Conservation (phyloP, 2,797 vertebrate genomes). For the Pristis pectinata region DNA sequence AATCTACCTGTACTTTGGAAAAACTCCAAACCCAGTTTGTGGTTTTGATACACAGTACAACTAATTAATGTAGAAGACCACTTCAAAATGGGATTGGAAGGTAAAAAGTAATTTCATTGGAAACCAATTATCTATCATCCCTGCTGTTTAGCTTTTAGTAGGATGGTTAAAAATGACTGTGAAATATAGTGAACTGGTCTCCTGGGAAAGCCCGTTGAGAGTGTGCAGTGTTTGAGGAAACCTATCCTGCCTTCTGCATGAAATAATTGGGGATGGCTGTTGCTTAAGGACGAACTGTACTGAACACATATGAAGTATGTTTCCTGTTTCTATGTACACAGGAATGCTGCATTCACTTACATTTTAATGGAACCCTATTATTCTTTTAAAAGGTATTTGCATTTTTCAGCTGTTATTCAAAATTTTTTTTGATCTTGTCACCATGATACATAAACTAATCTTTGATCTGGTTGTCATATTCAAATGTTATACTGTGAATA, state of each 20-base stretch:
- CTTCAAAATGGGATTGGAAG: background rate
- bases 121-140: background rate
- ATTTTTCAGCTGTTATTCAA: constrained; percentile 37
- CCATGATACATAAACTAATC: background rate
- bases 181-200: background rate
- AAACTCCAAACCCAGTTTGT: background rate
- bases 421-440: constrained; percentile 41
- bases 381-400: background rate
- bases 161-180: background rate
- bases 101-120: background rate
- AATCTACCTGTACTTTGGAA: background rate
- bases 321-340: background rate
- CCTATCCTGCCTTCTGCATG: background rate
- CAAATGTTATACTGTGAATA: background rate
- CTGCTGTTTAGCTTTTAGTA: background rate
- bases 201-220: background rate
- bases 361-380: background rate
- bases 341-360: background rate
- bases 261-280: background rate
- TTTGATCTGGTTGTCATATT: background rate
- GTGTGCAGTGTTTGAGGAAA: background rate
- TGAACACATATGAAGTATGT: background rate
- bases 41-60: background rate
- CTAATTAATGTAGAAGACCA: background rate
- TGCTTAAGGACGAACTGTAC: background rate